These are phyloP conservation scores for Aulostomus chinensis DNA, from an alignment of 2,797 vertebrate species.

Conservation along the genomic window DNA sequence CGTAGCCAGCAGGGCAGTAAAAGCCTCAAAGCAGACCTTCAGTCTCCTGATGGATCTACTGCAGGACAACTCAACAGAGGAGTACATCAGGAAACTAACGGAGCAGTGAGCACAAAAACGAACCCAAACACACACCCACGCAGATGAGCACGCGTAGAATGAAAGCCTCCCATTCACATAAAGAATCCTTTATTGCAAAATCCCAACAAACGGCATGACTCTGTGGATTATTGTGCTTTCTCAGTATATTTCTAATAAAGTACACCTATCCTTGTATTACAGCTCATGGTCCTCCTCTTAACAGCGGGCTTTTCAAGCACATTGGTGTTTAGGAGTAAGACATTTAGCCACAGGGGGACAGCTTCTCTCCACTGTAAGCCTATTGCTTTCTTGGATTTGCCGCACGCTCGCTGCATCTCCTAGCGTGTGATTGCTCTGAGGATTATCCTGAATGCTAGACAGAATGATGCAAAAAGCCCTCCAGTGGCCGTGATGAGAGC, in stretches of 20 bases:
- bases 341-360: conserved; percentile 71
- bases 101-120: conserved; percentile 78
- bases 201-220: conserved; percentile 24
- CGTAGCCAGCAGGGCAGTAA: conserved; percentile 68
- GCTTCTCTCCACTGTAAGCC: conserved; percentile 69
- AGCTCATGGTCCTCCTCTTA: conserved; percentile 52
- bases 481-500: conserved; percentile 68
- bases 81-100: conserved; percentile 77
- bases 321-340: conserved; percentile 64
- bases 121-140: conserved; percentile 20
- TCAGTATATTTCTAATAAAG: conserved; percentile 47
- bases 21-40: conserved; percentile 74
- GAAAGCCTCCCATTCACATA: conserved; percentile 22
- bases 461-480: conserved; percentile 74
- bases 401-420: conserved; percentile 63
- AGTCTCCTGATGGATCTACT: conserved; percentile 75
- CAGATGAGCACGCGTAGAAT: conserved; percentile 18
- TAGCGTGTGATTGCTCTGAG: conserved; percentile 75
- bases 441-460: conserved; percentile 71
- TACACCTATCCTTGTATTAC: conserved; percentile 47
- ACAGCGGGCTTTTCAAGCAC: conserved; percentile 41
- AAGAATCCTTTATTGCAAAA: conserved; percentile 33
- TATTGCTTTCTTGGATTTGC: conserved; percentile 70
- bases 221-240: conserved; percentile 38
- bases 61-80: conserved; percentile 64